phyloP scores from a whole-genome alignment of 1,140 invertebrate species.

The Apolygus lucorum region DNA sequence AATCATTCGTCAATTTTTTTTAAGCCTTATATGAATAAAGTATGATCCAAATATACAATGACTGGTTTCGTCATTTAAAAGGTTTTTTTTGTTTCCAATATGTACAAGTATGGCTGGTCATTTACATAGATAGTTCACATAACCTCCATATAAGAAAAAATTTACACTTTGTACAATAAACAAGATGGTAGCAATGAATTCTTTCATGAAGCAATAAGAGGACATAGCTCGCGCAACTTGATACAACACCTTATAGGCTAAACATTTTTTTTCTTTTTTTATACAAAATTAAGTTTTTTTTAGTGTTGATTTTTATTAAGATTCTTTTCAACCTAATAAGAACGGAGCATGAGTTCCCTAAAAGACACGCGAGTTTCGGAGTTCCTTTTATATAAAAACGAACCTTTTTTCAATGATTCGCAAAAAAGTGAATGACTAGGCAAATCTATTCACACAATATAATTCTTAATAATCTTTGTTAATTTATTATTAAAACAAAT shows the following conservation, averaged over 20 bases:
- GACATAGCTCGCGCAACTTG: conserved; percentile 29
- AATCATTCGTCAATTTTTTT: not conserved
- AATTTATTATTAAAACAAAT: no score
- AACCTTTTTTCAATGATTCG: conserved; percentile 2
- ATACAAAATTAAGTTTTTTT: conserved; percentile 25
- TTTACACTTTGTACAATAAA: conserved; percentile 22
- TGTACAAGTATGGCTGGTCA: conserved; percentile 8
- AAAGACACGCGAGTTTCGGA: conserved; percentile 29
- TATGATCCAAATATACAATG: conserved; percentile 20
- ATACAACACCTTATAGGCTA: conserved; percentile 29
- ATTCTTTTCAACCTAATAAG: conserved; percentile 27
- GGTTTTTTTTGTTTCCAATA: conserved; percentile 17
- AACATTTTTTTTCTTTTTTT: conserved; percentile 21
- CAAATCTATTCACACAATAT: conserved; percentile 29
- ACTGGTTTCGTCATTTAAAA: not conserved
- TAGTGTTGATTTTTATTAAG: conserved; percentile 14
- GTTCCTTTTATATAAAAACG: conserved; percentile 24
- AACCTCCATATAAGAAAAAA: conserved; percentile 13
- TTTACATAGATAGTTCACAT: not conserved
- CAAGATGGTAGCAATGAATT: conserved; percentile 10
- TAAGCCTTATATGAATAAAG: not conserved
- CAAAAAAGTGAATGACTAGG: conserved; percentile 25
- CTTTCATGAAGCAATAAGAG: conserved; percentile 24
- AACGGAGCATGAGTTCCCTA: conserved; percentile 23
- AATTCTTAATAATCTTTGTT: not conserved